Evolutionary conservation across 2,113 vertebrate species (phyloP).

Genomic region (Tinamus guttatus): DNA sequence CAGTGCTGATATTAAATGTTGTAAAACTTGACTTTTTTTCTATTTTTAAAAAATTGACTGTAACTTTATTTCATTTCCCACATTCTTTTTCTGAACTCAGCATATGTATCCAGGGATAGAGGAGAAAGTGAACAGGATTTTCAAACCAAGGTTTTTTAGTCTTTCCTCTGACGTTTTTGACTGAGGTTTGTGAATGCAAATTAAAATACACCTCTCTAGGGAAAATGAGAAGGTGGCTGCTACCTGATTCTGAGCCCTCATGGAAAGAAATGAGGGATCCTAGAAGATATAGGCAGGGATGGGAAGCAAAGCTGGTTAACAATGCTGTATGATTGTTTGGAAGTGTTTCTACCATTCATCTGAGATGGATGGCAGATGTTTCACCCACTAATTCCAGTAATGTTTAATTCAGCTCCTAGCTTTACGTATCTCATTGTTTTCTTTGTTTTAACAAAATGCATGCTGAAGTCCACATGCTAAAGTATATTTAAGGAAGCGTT

Average conservation of each 20-base stretch:
- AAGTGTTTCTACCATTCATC: background rate
- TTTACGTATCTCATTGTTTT: background rate
- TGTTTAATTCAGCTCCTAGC: background rate
- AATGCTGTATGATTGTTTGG: background rate
- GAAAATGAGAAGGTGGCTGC: background rate
- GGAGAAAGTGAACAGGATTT: background rate
- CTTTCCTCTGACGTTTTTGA: background rate
- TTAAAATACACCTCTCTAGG: background rate
- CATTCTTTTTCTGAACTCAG: background rate
- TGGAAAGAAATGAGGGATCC: background rate
- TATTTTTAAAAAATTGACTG: background rate
- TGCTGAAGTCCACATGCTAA: background rate
- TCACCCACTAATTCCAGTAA: background rate
- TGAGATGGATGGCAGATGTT: background rate
- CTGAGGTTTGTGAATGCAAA: background rate
- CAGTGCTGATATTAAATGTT: background rate
- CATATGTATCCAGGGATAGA: background rate
- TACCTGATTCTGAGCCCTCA: background rate
- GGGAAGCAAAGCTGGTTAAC: background rate
- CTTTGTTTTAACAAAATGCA: background rate
- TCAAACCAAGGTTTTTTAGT: background rate
- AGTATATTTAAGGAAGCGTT: background rate
- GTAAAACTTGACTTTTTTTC: background rate
- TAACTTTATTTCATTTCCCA: background rate
- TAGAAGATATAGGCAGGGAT: background rate